These are phyloP conservation scores for Triplophysa bombifrons DNA, from an alignment of 2,797 vertebrate genomes.

Conservation along the genomic window DNA sequence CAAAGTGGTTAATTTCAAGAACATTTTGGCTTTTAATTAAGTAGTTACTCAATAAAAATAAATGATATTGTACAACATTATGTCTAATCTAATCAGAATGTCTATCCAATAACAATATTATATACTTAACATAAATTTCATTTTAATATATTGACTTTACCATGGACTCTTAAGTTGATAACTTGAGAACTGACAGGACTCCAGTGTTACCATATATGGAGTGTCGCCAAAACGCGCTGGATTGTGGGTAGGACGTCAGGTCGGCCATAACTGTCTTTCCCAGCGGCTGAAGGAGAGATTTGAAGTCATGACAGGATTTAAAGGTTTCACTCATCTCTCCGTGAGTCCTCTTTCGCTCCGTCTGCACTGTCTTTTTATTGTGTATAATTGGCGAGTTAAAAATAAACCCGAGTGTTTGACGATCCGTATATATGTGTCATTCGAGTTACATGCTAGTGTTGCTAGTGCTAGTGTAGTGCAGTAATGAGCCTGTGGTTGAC, in stretches of 20 bases:
- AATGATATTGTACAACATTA: too few species aligned
- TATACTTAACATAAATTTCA: too few species aligned
- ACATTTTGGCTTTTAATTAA: too few species aligned
- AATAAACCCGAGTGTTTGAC: rapidly evolving
- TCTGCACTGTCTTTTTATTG: not conserved
- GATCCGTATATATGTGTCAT: not conserved
- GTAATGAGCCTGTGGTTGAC: not conserved
- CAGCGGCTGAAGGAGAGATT: conserved; percentile 54
- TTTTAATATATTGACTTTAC: too few species aligned
- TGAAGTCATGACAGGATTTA: conserved; percentile 73
- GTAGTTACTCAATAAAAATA: too few species aligned
- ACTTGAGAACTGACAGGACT: not conserved
- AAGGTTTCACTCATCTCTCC: conserved; percentile 66
- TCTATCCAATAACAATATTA: too few species aligned
- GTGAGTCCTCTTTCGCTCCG: conserved; percentile 63
- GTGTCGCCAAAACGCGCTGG: conserved; percentile 49
- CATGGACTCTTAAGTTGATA: too few species aligned
- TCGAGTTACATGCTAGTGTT: not conserved
- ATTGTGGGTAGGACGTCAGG: conserved; percentile 66
- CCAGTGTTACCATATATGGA: conserved; percentile 5
- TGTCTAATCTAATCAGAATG: too few species aligned
- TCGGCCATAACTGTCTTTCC: conserved; percentile 62
- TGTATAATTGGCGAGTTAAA: not conserved
- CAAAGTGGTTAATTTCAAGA: too few species aligned
- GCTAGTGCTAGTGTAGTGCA: not conserved